Evolutionary conservation across 2,888 invertebrate species (phyloP).

Genomic region (Tetheella fluctuosa): DNA sequence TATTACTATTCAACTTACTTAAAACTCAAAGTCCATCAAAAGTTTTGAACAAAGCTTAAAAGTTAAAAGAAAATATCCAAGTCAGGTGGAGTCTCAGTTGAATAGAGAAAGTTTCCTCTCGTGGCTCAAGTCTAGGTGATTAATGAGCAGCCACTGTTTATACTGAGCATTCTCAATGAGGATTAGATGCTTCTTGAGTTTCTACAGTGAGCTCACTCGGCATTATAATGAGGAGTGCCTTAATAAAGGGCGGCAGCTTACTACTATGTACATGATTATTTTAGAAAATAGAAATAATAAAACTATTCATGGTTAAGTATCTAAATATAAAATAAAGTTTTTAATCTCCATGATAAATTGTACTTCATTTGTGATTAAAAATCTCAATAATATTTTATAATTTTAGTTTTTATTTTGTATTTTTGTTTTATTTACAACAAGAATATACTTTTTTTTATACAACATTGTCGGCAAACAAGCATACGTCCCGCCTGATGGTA

Average conservation of each 20-base stretch:
- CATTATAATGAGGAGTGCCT: slow-evolving; percentile 8
- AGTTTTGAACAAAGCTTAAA: slow-evolving; percentile 81
- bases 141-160: slow-evolving; percentile 76
- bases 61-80: slow-evolving; percentile 83
- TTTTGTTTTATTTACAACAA: too few relatives aligned
- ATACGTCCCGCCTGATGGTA: too few relatives aligned
- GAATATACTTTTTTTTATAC: too few relatives aligned
- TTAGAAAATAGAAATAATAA: neutral
- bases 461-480: too few relatives aligned
- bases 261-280: neutral
- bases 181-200: slow-evolving; percentile 59
- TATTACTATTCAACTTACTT: slow-evolving; percentile 83
- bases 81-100: slow-evolving; percentile 77
- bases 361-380: too few relatives aligned
- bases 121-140: slow-evolving; percentile 56
- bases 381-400: too few relatives aligned
- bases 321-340: too few relatives aligned
- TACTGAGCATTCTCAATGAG: slow-evolving; percentile 69
- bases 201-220: slow-evolving; percentile 17
- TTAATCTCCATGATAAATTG: too few relatives aligned
- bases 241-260: slow-evolving; percentile 3
- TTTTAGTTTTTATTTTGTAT: too few relatives aligned
- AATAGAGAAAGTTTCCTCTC: slow-evolving; percentile 75
- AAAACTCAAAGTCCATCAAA: slow-evolving; percentile 82
- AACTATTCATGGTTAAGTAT: too few relatives aligned